Conservation (phyloP, 2,797 vertebrate genomes). For the Gambusia yucatana region DNA sequence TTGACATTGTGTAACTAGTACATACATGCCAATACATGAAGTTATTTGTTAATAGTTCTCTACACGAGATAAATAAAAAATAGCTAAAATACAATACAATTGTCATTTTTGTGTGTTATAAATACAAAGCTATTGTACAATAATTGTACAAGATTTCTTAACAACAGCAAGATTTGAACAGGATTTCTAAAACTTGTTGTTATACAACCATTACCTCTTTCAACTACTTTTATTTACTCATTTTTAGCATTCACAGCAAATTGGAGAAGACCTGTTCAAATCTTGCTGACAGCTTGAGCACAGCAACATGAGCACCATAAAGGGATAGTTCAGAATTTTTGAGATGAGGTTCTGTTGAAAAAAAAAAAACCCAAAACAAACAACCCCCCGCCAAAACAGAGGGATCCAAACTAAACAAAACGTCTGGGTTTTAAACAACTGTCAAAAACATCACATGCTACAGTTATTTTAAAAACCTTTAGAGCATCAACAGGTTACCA, state of each 20-base stretch:
- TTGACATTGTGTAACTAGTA: constrained; percentile 45
- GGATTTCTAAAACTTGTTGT: constrained; percentile 16
- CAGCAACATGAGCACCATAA: not conserved
- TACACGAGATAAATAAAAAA: constrained; percentile 58
- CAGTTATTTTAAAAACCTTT: not conserved
- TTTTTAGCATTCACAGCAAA: constrained; percentile 14
- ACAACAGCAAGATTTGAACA: constrained; percentile 30
- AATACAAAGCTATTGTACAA: constrained; percentile 42
- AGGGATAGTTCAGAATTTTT: not conserved
- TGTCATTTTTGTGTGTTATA: constrained; percentile 25
- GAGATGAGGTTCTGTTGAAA: not conserved
- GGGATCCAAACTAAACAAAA: not conserved
- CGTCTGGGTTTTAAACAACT: not conserved
- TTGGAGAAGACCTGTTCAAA: constrained; percentile 38
- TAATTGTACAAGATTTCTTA: constrained; percentile 18
- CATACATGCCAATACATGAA: constrained; percentile 35
- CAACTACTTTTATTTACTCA: not conserved
- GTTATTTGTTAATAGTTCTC: constrained; percentile 53
- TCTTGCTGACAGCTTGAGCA: constrained; percentile 23
- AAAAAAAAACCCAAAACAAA: not conserved
- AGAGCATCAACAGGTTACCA: not conserved
- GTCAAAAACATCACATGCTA: not conserved
- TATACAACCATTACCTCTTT: not conserved
- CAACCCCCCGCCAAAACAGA: not conserved
- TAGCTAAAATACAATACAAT: constrained; percentile 37